phyloP scores from a whole-genome alignment of 53 echinoderm and acorn worm genomes.

The Paracentrotus lividus region DNA sequence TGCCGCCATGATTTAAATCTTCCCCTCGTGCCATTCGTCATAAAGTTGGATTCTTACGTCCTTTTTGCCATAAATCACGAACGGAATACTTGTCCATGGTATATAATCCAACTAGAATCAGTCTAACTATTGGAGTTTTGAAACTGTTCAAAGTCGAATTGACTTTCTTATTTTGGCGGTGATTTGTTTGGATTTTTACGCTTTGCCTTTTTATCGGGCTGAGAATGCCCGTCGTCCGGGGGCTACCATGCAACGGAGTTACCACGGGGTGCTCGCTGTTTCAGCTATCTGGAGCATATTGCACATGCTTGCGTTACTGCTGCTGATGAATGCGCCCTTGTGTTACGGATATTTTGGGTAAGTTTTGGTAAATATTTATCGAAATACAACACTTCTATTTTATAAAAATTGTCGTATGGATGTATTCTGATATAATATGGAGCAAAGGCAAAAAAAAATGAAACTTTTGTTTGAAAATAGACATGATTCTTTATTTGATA shows the following conservation, averaged over 20 bases:
- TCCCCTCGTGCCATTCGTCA: conserved; percentile 36
- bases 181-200: conserved; percentile 62
- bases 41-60: conserved; percentile 46
- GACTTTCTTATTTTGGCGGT: conserved; percentile 20
- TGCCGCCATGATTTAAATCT: conserved; percentile 62
- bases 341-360: conserved; percentile 65
- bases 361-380: background rate
- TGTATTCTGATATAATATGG: background rate
- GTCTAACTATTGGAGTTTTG: conserved; percentile 14
- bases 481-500: background rate
- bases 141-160: conserved; percentile 41
- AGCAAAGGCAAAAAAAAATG: background rate
- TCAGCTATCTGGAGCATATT: conserved; percentile 59
- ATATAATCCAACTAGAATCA: conserved; percentile 35
- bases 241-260: conserved; percentile 70
- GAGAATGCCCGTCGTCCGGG: conserved; percentile 68
- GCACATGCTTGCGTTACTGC: conserved; percentile 22
- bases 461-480: no score
- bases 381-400: background rate
- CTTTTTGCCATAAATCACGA: conserved; percentile 36
- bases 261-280: conserved; percentile 68
- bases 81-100: conserved; percentile 60
- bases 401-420: background rate
- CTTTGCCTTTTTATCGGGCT: conserved; percentile 62
- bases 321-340: conserved; percentile 53